These are phyloP conservation scores for Puma concolor DNA, from an alignment of 2,113 vertebrate genomes.

Conservation along the genomic window DNA sequence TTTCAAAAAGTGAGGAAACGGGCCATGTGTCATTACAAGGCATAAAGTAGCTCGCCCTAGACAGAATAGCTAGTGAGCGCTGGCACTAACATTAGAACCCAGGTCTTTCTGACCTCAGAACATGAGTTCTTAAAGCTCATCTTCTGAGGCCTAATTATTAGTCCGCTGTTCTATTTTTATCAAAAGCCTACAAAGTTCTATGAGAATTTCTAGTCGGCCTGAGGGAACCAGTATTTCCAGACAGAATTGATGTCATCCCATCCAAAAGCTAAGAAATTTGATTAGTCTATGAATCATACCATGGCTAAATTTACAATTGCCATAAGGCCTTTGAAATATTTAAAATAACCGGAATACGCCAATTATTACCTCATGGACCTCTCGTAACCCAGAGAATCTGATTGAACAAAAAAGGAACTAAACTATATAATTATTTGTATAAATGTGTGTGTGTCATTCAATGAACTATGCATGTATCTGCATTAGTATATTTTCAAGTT, in stretches of 20 bases:
- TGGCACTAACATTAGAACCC: background rate
- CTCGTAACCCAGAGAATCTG: background rate
- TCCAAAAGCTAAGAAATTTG: slow-evolving; percentile 4
- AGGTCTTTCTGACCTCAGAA: background rate
- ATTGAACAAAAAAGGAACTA: slow-evolving; percentile 25
- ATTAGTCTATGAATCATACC: background rate
- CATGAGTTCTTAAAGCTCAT: background rate
- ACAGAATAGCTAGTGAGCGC: background rate
- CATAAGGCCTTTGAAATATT: background rate
- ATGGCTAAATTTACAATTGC: background rate
- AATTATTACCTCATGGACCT: background rate
- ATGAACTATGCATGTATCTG: background rate
- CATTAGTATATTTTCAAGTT: background rate
- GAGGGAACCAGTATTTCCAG: background rate
- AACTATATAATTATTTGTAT: background rate
- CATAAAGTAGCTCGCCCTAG: background rate
- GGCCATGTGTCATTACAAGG: background rate
- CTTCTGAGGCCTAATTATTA: background rate
- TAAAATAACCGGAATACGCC: background rate
- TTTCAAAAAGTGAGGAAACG: background rate
- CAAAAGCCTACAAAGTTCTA: background rate
- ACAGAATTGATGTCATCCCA: background rate
- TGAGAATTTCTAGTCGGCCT: background rate
- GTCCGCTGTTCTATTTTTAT: background rate
- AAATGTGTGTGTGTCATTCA: background rate